Conservation (phyloP, 2,797 vertebrate genomes). For the Rhinogobio ventralis region DNA sequence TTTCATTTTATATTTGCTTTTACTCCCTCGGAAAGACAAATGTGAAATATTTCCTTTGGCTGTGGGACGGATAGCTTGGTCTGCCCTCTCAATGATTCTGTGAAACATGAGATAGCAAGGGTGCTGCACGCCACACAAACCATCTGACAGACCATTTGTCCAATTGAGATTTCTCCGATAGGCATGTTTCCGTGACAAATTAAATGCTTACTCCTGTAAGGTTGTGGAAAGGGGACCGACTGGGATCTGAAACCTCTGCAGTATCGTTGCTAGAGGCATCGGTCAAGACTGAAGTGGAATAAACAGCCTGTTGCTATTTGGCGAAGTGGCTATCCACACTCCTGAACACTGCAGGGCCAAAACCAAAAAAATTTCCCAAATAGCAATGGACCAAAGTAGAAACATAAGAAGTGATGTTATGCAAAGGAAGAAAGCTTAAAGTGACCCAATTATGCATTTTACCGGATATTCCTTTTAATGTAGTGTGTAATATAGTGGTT, state of each 20-base stretch:
- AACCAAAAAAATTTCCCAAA: slow-evolving; percentile 64
- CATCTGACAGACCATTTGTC: slow-evolving; percentile 70
- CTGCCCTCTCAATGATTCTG: slow-evolving; percentile 58
- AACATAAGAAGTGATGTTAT: slow-evolving; percentile 50
- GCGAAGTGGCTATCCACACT: slow-evolving; percentile 54
- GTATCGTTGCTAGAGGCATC: slow-evolving; percentile 46
- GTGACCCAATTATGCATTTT: background rate
- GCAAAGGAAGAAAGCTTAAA: slow-evolving; percentile 37
- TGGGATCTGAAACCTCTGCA: slow-evolving; percentile 45
- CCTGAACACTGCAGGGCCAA: slow-evolving; percentile 62
- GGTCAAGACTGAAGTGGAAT: slow-evolving; percentile 63
- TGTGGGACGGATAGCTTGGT: slow-evolving; percentile 45
- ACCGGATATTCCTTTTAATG: background rate
- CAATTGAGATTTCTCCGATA: slow-evolving; percentile 66
- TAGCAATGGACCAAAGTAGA: slow-evolving; percentile 64
- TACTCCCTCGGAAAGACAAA: slow-evolving; percentile 53
- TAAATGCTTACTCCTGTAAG: slow-evolving; percentile 52
- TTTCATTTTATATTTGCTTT: slow-evolving; percentile 56
- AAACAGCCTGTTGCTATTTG: slow-evolving; percentile 71
- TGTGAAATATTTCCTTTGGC: slow-evolving; percentile 70
- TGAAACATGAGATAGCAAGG: slow-evolving; percentile 66
- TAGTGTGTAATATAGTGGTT: background rate
- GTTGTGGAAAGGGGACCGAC: slow-evolving; percentile 40
- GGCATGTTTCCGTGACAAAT: slow-evolving; percentile 56
- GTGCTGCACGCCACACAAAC: slow-evolving; percentile 52